These are phyloP conservation scores for Coleophora deauratella DNA, from an alignment of 2,888 invertebrate genomes.

Conservation along the genomic window DNA sequence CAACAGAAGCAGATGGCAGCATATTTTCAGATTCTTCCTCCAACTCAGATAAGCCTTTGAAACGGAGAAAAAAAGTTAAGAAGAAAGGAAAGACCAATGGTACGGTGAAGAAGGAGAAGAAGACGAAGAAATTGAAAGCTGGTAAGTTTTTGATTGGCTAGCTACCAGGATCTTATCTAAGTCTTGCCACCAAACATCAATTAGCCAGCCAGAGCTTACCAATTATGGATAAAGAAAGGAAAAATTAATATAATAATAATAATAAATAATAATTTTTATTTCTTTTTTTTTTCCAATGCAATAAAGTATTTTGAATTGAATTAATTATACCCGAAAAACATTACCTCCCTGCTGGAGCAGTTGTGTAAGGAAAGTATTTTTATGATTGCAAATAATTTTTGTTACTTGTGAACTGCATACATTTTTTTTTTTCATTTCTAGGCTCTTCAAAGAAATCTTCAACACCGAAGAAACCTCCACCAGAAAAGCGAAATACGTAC, in stretches of 20 bases:
- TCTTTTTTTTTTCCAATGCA: too few species aligned
- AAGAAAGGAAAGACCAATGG: conserved; percentile 31
- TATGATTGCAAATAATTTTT: too few species aligned
- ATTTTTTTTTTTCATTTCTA: conserved; percentile 17
- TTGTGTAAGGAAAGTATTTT: too few species aligned
- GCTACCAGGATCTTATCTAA: too few species aligned
- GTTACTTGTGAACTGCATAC: too few species aligned
- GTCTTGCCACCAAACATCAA: neutral
- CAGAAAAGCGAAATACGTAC: conserved; percentile 51
- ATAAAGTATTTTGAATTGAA: too few species aligned
- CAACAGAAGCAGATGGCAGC: conserved; percentile 30
- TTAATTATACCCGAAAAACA: too few species aligned
- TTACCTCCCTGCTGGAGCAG: too few species aligned
- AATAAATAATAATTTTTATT: too few species aligned
- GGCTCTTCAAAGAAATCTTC: conserved; percentile 24
- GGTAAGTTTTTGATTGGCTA: conserved; percentile 1
- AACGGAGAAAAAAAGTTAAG: conserved; percentile 35
- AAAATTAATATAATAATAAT: too few species aligned
- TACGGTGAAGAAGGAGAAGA: conserved; percentile 5
- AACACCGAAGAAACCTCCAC: conserved; percentile 33
- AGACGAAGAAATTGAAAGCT: conserved; percentile 2
- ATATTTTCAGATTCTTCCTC: conserved; percentile 42
- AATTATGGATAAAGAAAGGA: too few species aligned
- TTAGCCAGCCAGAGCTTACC: too few species aligned
- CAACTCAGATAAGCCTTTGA: conserved; percentile 54